These are phyloP conservation scores for Gadus chalcogrammus DNA, from an alignment of 2,113 vertebrate species.

Conservation along the genomic window DNA sequence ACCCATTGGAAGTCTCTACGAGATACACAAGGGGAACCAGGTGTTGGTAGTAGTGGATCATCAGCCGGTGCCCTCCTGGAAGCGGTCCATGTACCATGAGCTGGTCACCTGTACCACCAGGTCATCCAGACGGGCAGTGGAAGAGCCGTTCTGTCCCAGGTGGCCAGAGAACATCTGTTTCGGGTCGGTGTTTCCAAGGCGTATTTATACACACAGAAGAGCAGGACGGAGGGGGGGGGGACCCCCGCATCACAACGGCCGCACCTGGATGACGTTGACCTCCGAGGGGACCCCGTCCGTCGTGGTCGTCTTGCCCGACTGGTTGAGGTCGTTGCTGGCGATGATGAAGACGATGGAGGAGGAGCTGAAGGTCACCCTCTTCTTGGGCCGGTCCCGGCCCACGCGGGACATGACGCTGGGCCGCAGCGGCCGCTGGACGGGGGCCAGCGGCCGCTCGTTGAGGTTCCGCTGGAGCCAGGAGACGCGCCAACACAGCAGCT, in stretches of 20 bases:
- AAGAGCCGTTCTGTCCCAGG: conserved; percentile 22
- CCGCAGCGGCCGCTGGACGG: conserved; percentile 69
- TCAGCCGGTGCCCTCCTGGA: no score
- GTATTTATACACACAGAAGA: conserved; percentile 20
- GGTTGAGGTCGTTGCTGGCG: conserved; percentile 76
- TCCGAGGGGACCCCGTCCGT: conserved; percentile 42
- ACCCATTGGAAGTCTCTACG: no score
- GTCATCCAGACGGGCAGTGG: conserved; percentile 7
- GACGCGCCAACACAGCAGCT: conserved; percentile 80
- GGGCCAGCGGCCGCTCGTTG: conserved; percentile 70
- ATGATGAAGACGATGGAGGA: conserved; percentile 93
- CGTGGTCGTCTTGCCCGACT: conserved; percentile 69
- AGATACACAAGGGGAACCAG: background rate
- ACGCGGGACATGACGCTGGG: conserved; percentile 79
- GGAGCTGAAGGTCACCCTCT: conserved; percentile 89
- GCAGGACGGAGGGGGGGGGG: no score
- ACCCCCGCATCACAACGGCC: conserved; percentile 71
- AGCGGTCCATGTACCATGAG: no score
- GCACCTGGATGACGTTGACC: conserved; percentile 82
- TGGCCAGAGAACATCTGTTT: conserved; percentile 38
- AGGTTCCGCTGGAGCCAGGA: conserved; percentile 72
- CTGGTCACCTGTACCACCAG: conserved; percentile 6
- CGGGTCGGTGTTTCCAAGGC: conserved; percentile 50
- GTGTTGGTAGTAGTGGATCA: background rate
- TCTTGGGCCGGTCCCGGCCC: conserved; percentile 78